Evolutionary conservation across 2,888 invertebrate species (phyloP), one percentile per base, ranked within the genome.

Genomic region (Leptura quadrifasciata): DNA sequence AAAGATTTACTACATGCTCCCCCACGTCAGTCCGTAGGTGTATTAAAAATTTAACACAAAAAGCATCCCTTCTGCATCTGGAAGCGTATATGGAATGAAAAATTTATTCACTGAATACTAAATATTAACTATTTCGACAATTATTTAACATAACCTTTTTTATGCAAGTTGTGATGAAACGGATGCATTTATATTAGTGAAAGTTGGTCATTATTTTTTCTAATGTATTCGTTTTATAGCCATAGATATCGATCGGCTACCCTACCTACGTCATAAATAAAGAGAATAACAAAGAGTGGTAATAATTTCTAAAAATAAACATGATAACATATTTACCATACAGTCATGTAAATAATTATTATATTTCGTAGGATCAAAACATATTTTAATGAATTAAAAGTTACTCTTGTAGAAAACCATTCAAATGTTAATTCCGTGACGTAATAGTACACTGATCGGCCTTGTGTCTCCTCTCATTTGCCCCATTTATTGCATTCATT

Each of bases 391-490:
- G 27, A 58, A 71, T 71, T 17, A 72, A 72, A 57, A 69, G 63
- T 31, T 52, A 72, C 58, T 63, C 52, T 64, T 27, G 54, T 55
- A 54, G 52, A 63, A 64, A 39, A 69, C 24, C 64, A 20, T 63
- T 54, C 10, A 72, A 72, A 72, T 47, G 63, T 72, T 72, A 52
- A 72, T 54, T 72, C 17, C 58, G 57, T 73, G 65, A 67, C 47
- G 73, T 27, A 64, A 73, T 67, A 21, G 15, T 55, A 27, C 17
- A 73, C 57, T 17, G 17, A 39, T 18, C 65, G 73, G 57, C 73
- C 73, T 73, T 73, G 73, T 73, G 15, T 18, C 57, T 57, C 57
- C 18, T 73, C 52, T 67, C 39, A 65, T 73, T 67, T 57, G 64
- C 57, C 69, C 57, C 57, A 57, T 69, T 69, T 69, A 69, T n/a